These are phyloP conservation scores for Xenus cinereus DNA, from an alignment of 2,113 vertebrate genomes.

Conservation along the genomic window DNA sequence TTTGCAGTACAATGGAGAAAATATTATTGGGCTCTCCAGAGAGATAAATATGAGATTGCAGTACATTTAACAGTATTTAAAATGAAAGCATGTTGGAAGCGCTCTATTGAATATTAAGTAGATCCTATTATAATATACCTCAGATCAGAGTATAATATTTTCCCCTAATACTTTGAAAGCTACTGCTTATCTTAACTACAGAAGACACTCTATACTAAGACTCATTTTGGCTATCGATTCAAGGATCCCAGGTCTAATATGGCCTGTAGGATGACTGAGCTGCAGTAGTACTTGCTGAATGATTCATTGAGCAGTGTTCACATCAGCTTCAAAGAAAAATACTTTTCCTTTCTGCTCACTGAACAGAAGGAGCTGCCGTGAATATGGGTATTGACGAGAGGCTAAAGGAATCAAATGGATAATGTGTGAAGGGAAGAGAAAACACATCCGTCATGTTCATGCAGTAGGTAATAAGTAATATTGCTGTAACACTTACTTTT, in stretches of 20 bases:
- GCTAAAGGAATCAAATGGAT: constrained; percentile 26
- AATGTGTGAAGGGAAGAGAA: constrained; percentile 4
- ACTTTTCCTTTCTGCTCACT: constrained; percentile 41
- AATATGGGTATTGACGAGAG: constrained; percentile 44
- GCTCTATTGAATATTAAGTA: constrained; percentile 58
- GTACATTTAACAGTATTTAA: constrained; percentile 58
- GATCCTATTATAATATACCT: constrained; percentile 51
- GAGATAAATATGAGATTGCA: constrained; percentile 57
- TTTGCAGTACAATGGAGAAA: constrained; percentile 71
- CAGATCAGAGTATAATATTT: constrained; percentile 61
- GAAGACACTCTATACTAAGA: background rate
- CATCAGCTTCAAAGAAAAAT: constrained; percentile 57
- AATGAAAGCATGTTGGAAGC: constrained; percentile 30
- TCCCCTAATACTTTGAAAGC: constrained; percentile 48
- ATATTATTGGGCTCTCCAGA: constrained; percentile 54
- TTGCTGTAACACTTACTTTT: background rate
- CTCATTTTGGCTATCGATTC: constrained; percentile 49
- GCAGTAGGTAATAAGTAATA: background rate
- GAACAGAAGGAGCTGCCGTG: constrained; percentile 45
- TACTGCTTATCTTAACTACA: constrained; percentile 45
- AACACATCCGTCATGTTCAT: background rate
- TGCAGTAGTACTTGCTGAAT: constrained; percentile 46
- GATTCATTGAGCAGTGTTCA: constrained; percentile 59
- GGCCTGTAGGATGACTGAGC: constrained; percentile 45
- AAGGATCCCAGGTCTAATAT: constrained; percentile 5